Evolutionary conservation across 2,797 vertebrate genomes (phyloP).

Genomic region (Danio tinwini): DNA sequence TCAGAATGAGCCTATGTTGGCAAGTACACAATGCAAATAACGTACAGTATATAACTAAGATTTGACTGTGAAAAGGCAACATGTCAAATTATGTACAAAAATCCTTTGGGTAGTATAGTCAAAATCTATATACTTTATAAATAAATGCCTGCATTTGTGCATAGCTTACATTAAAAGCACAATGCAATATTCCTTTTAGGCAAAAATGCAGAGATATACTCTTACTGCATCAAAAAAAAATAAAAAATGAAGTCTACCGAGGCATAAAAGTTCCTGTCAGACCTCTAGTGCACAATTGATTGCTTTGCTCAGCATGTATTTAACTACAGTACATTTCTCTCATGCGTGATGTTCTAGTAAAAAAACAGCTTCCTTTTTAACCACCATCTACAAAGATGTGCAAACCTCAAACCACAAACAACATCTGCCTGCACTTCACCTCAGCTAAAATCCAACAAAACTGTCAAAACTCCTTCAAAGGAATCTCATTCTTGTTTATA

Average conservation of each 20-base stretch:
- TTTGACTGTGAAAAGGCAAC: background rate
- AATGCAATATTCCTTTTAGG: background rate
- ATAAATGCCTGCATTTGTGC: background rate
- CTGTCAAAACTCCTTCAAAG: constrained; percentile 15
- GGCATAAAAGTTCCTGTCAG: background rate
- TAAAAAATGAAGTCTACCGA: background rate
- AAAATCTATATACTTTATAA: background rate
- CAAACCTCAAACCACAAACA: constrained; percentile 14
- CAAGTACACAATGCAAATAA: background rate
- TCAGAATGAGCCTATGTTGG: too few species aligned
- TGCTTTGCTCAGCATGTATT: background rate
- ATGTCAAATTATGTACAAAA: background rate
- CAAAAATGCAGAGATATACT: background rate
- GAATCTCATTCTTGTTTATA: constrained; percentile 38
- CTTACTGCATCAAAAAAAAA: background rate
- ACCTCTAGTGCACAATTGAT: background rate
- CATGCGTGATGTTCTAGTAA: background rate
- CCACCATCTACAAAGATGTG: constrained; percentile 4
- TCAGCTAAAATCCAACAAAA: background rate
- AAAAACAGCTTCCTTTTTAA: constrained; percentile 12
- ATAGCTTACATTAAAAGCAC: background rate
- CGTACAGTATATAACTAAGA: background rate
- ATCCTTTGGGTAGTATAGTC: too few species aligned
- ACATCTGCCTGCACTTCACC: background rate
- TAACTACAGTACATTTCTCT: background rate